phyloP scores from a whole-genome alignment of 2,113 vertebrate genomes.

The Lophotis ruficrista region DNA sequence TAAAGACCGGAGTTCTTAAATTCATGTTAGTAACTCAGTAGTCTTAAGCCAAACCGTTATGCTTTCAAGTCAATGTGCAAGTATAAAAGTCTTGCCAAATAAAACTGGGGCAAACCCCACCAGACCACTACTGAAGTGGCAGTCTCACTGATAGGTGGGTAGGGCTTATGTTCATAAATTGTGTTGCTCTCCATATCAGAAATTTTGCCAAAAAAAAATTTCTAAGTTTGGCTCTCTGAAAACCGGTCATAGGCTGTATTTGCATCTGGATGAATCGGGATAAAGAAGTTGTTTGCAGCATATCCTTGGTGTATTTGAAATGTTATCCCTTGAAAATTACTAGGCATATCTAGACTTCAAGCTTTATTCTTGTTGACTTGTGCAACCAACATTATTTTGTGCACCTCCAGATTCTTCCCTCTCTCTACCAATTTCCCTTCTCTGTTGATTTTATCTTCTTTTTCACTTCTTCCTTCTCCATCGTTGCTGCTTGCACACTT shows the following conservation, averaged over 20 bases:
- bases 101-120: not conserved
- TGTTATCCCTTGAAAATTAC: not conserved
- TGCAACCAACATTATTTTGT: not conserved
- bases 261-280: not conserved
- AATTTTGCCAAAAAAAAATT: not conserved
- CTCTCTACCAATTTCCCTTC: not conserved
- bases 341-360: not conserved
- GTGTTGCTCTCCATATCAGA: not conserved
- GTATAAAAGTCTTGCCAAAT: not conserved
- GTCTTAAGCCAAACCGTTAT: not conserved
- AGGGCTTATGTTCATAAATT: not conserved
- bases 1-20: not conserved
- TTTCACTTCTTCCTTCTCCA: not conserved
- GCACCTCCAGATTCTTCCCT: not conserved
- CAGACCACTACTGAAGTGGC: not conserved
- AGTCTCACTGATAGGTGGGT: not conserved
- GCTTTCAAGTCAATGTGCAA: not conserved
- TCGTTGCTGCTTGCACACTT: not conserved
- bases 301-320: not conserved
- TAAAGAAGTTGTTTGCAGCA: not conserved
- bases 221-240: not conserved
- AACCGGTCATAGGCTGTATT: not conserved
- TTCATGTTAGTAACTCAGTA: not conserved
- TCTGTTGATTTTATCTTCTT: not conserved
- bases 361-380: not conserved